Conservation (phyloP, 1,140 invertebrate species). For the Pararge aegeria region DNA sequence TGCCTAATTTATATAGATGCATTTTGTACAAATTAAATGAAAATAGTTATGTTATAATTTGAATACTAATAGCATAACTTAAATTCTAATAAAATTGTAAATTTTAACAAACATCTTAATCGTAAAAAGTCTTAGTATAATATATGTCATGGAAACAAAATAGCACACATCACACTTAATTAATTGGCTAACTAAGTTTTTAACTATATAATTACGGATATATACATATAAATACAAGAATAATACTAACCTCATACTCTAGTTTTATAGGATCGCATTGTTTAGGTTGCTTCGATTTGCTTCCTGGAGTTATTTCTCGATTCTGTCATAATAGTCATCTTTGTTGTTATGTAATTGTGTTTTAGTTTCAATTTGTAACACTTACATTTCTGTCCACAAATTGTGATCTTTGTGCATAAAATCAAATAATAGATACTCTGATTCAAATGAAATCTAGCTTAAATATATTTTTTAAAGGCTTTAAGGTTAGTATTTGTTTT, state of each 20-base stretch:
- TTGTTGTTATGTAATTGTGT: neutral
- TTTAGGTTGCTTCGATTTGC: constrained; percentile 23
- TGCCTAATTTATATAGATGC: constrained; percentile 20
- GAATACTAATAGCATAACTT: too few species aligned
- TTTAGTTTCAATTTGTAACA: neutral
- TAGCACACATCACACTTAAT: too few species aligned
- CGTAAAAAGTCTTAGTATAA: constrained; percentile 7
- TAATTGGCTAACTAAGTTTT: neutral
- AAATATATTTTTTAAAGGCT: too few species aligned
- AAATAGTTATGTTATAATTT: neutral
- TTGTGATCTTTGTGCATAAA: neutral
- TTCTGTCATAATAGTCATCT: neutral
- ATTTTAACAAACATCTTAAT: constrained; percentile 17
- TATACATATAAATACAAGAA: neutral
- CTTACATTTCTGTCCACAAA: neutral
- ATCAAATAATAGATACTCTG: neutral
- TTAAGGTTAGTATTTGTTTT: neutral
- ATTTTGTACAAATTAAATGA: constrained; percentile 6
- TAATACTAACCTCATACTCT: constrained; percentile 2
- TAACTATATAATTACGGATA: neutral
- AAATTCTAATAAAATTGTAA: too few species aligned
- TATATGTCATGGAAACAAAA: too few species aligned
- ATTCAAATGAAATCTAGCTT: neutral
- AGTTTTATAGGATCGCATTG: constrained; percentile 17
- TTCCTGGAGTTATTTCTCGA: constrained; percentile 14